phyloP scores from a whole-genome alignment of 2,888 invertebrate genomes.

The Epinotia ramella region DNA sequence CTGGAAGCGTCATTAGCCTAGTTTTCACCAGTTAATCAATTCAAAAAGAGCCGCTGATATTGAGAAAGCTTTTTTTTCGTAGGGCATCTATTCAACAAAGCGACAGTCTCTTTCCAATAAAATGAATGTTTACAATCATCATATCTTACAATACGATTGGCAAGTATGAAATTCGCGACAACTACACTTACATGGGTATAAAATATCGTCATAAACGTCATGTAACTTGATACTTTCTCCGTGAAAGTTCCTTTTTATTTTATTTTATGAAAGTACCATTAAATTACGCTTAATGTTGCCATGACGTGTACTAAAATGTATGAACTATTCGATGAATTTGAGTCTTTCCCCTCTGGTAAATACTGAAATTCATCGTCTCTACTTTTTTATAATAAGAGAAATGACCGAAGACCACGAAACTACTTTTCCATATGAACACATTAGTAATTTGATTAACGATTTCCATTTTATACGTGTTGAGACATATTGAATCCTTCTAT shows the following conservation, averaged over 20 bases:
- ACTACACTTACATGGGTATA: neutral
- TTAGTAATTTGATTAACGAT: too few species aligned
- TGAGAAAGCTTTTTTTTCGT: neutral
- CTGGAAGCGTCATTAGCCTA: neutral
- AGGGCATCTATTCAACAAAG: neutral
- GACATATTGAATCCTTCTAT: too few species aligned
- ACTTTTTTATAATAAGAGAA: too few species aligned
- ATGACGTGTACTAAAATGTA: neutral
- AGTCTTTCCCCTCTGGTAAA: too few species aligned
- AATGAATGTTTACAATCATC: neutral
- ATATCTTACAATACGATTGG: neutral
- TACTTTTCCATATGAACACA: too few species aligned
- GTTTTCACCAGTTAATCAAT: neutral
- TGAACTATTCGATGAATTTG: too few species aligned
- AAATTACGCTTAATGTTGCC: slow-evolving; percentile 6
- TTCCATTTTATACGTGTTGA: too few species aligned
- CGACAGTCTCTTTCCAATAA: neutral
- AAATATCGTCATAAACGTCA: neutral
- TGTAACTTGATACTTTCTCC: slow-evolving; percentile 18
- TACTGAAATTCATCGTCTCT: too few species aligned
- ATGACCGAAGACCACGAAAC: too few species aligned
- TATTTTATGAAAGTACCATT: slow-evolving; percentile 3
- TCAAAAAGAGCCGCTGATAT: neutral
- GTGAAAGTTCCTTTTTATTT: slow-evolving; percentile 19
- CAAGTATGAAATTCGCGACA: neutral